Evolutionary conservation across 2,888 invertebrate genomes (phyloP), one percentile per base, ranked within the genome.

Genomic region (Archaeoteleia sp.): DNA sequence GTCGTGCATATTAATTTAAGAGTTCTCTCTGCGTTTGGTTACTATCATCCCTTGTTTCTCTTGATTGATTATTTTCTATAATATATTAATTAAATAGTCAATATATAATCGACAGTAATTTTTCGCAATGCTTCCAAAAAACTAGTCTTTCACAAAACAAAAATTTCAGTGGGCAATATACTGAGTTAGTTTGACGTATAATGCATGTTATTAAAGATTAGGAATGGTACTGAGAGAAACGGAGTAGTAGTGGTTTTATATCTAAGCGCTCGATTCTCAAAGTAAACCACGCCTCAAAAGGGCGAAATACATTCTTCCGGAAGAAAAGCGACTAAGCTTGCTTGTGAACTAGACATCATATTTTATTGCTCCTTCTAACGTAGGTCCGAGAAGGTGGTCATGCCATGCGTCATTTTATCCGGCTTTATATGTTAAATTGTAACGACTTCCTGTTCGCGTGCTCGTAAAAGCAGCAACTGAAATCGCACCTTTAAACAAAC

Each of bases 281-380:
- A 73, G 73, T 65, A 68, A 71, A 71, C 67, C 71, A 67, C 65
- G 53, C 57, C 57, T 68, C 45, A 43, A 46, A 66, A 62, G 75
- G 74, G 74, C 74, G 72, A 46, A 37, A 74, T 51, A 69, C 74
- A 62, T 48, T 76, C 74, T 78, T 75, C 72, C 74, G 74, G 75
- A 78, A 77, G 75, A 75, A 71, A 74, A 74, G 69, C 73, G 61
- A 75, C 73, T 71, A 72, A 76, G 72, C 74, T 74, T 73, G 63
- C 71, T 73, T 54, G 66, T 69, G 73, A 72, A 74, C 70, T 68
- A 73, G 74, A 74, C 71, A 68, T 76, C 67, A 69, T 73, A 75
- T 74, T 75, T 77, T 74, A 74, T 73, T 73, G 73, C 73, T 48
- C 45, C 58, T 72, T 61, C 45, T 55, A 57, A 54, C 39, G 42